Conservation (phyloP, 2,113 vertebrate genomes). For the Pleuronectes platessa region DNA sequence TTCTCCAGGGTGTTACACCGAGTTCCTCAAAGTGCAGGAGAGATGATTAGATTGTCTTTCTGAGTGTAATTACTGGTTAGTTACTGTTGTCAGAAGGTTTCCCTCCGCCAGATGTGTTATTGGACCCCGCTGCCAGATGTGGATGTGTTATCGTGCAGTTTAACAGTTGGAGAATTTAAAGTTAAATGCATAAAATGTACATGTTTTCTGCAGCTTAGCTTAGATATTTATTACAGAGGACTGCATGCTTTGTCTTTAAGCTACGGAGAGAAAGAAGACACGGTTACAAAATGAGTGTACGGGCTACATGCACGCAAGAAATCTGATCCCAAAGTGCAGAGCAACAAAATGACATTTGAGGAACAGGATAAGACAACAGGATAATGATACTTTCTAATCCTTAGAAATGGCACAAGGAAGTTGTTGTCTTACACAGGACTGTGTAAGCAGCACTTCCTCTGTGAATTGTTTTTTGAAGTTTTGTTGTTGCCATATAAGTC, state of each 20-base stretch:
- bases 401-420: constrained; percentile 36
- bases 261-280: neutral
- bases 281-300: neutral
- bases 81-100: constrained; percentile 40
- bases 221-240: neutral
- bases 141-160: constrained; percentile 13
- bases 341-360: constrained; percentile 8
- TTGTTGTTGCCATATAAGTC: constrained; percentile 30
- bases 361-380: constrained; percentile 17
- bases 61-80: constrained; percentile 42
- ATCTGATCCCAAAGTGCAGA: neutral
- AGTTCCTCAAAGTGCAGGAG: constrained; percentile 42
- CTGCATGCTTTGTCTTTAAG: neutral
- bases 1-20: constrained; percentile 47
- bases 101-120: constrained; percentile 48
- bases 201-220: neutral
- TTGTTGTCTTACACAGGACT: constrained; percentile 34
- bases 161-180: constrained; percentile 30
- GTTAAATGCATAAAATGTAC: constrained; percentile 1
- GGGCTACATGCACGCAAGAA: neutral
- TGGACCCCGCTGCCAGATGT: constrained; percentile 36
- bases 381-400: constrained; percentile 17
- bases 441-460: constrained; percentile 31
- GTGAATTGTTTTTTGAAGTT: constrained; percentile 48
- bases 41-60: constrained; percentile 53